Evolutionary conservation across 2,113 vertebrate species (phyloP).

Genomic region (Takifugu flavidus): DNA sequence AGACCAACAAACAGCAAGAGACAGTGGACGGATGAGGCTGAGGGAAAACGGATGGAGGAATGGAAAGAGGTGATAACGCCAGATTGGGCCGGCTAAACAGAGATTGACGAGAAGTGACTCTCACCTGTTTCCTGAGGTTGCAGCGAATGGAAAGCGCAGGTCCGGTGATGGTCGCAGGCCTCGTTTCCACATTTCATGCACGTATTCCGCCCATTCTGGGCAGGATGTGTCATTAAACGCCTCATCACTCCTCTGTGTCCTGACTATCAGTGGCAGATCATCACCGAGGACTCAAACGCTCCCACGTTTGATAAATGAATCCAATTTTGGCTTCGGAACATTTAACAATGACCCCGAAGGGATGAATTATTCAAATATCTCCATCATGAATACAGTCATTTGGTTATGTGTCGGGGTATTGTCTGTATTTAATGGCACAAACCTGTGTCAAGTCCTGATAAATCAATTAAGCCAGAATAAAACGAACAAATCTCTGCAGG

Average conservation of each 20-base stretch:
- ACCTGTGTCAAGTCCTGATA: too few species aligned
- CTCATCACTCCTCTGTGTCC: constrained; percentile 2
- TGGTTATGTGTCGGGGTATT: too few species aligned
- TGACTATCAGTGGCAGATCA: background rate
- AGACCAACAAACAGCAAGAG: constrained; percentile 17
- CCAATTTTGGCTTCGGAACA: background rate
- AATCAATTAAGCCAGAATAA: too few species aligned
- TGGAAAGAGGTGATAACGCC: constrained; percentile 47
- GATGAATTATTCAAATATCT: background rate
- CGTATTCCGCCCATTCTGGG: too few species aligned
- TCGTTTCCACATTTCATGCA: background rate
- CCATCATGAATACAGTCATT: background rate
- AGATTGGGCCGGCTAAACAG: constrained; percentile 51
- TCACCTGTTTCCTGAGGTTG: constrained; percentile 43
- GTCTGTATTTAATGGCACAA: too few species aligned
- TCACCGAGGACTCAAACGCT: too few species aligned
- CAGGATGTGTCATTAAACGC: too few species aligned
- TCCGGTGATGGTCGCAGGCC: background rate
- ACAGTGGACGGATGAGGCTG: constrained; percentile 16
- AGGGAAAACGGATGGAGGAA: constrained; percentile 14
- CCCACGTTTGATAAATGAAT: background rate
- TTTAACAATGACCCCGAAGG: constrained; percentile 1
- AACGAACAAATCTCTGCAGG: too few species aligned
- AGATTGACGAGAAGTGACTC: constrained; percentile 38
- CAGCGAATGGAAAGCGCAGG: constrained; percentile 35